Evolutionary conservation across 2,113 vertebrate genomes (phyloP).

Genomic region (Scomber japonicus): DNA sequence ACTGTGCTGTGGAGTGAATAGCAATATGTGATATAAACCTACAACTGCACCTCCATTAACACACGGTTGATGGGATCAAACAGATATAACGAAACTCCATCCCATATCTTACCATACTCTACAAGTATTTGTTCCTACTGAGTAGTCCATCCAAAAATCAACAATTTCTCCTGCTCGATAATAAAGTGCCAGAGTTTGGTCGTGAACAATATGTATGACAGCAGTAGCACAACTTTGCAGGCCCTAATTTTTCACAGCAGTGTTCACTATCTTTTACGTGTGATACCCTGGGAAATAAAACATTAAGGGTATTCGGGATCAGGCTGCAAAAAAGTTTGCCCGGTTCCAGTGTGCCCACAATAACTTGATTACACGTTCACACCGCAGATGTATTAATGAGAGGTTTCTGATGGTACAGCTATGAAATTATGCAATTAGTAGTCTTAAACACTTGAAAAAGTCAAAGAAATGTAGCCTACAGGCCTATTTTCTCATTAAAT

Average conservation of each 20-base stretch:
- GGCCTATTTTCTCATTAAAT: slow-evolving; percentile 57
- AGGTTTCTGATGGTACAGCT: slow-evolving; percentile 54
- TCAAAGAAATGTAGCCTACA: slow-evolving; percentile 44
- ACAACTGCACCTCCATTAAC: slow-evolving; percentile 64
- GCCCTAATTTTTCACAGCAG: slow-evolving; percentile 58
- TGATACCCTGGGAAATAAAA: slow-evolving; percentile 46
- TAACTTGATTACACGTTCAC: slow-evolving; percentile 59
- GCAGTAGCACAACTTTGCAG: slow-evolving; percentile 71
- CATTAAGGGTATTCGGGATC: slow-evolving; percentile 29
- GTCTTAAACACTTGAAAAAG: slow-evolving; percentile 67
- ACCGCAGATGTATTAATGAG: slow-evolving; percentile 53
- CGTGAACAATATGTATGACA: slow-evolving; percentile 75
- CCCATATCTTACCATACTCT: slow-evolving; percentile 53
- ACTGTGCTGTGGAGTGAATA: slow-evolving; percentile 64
- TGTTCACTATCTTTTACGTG: slow-evolving; percentile 37
- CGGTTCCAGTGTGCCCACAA: slow-evolving; percentile 38
- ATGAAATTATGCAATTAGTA: slow-evolving; percentile 52
- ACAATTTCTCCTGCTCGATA: slow-evolving; percentile 73
- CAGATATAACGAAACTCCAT: slow-evolving; percentile 31
- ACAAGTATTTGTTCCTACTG: slow-evolving; percentile 68
- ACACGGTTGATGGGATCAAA: slow-evolving; percentile 59
- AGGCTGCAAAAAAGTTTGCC: slow-evolving; percentile 33
- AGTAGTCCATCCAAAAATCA: slow-evolving; percentile 51
- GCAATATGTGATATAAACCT: slow-evolving; percentile 64
- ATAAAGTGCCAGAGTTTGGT: slow-evolving; percentile 89